Percentiles rank a stretch among this genome's conserved stretches.
Evolutionary conservation across 2,113 vertebrate species (phyloP).

Genomic region (Muntiacus reevesi): DNA sequence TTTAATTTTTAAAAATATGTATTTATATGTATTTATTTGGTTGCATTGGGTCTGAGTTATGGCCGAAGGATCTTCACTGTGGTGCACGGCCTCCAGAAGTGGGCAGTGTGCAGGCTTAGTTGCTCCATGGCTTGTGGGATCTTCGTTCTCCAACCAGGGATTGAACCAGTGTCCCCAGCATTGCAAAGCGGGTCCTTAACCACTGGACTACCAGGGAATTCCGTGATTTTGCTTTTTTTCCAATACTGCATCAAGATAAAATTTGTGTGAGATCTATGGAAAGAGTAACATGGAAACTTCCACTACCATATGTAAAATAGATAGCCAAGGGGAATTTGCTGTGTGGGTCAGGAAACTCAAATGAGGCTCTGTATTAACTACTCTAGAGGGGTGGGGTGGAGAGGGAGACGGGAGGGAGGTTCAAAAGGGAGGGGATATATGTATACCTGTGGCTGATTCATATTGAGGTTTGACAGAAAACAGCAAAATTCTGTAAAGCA

Average conservation of each 20-base stretch:
- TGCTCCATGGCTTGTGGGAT: not conserved
- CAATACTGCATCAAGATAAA: not conserved
- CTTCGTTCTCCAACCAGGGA: not conserved
- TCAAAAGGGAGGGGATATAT: not conserved
- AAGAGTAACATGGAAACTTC: not conserved
- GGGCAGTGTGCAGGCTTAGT: not conserved
- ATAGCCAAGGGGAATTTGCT: not conserved
- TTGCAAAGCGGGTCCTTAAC: not conserved
- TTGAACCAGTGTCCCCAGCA: not conserved
- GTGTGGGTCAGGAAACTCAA: not conserved
- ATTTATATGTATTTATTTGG: not conserved
- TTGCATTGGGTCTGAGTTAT: not conserved
- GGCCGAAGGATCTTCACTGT: not conserved
- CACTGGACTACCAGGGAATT: not conserved
- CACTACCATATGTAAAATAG: not conserved
- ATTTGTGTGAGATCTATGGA: not conserved
- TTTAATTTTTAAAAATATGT: not conserved
- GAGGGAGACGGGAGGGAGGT: not conserved
- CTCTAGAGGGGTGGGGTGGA: not conserved
- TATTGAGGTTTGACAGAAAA: not conserved
- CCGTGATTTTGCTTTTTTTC: not conserved
- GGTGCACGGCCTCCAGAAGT: not conserved
- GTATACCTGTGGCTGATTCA: not conserved
- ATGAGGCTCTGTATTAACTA: not conserved
- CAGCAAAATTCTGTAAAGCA: not conserved